phyloP scores from a whole-genome alignment of 2,113 vertebrate genomes.

The Notiomystis cincta region DNA sequence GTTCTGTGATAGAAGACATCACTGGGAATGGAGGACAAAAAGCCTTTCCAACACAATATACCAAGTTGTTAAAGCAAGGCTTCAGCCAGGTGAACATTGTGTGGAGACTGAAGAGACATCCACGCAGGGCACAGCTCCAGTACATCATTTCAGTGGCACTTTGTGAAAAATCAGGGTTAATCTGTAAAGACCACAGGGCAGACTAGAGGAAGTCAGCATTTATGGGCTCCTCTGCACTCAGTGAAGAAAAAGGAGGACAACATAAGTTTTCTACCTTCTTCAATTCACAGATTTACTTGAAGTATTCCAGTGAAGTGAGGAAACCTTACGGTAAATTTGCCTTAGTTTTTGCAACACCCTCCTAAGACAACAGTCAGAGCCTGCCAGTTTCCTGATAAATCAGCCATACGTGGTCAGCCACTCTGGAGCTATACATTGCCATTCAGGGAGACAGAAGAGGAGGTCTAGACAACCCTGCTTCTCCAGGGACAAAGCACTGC shows the following conservation, averaged over 20 bases:
- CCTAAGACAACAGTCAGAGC: neutral
- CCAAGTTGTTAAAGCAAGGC: neutral
- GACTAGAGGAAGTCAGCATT: neutral
- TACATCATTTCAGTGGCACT: neutral
- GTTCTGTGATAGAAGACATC: neutral
- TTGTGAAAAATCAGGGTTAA: neutral
- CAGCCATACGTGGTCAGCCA: neutral
- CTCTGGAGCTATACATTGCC: neutral
- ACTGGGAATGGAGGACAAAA: neutral
- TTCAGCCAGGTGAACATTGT: neutral
- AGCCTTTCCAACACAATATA: neutral
- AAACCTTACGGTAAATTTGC: neutral
- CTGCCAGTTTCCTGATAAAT: neutral
- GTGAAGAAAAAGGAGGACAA: neutral
- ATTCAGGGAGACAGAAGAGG: neutral
- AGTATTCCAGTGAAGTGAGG: neutral
- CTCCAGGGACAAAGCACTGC: neutral
- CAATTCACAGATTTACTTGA: neutral
- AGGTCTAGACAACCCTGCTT: neutral
- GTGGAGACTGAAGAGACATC: neutral
- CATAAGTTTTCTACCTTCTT: neutral
- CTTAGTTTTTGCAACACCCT: neutral
- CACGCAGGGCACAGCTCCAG: neutral
- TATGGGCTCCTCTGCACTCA: neutral
- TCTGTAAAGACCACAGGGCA: neutral